Conservation (phyloP, 2,888 invertebrate genomes). For the Osedax frankpressi region DNA sequence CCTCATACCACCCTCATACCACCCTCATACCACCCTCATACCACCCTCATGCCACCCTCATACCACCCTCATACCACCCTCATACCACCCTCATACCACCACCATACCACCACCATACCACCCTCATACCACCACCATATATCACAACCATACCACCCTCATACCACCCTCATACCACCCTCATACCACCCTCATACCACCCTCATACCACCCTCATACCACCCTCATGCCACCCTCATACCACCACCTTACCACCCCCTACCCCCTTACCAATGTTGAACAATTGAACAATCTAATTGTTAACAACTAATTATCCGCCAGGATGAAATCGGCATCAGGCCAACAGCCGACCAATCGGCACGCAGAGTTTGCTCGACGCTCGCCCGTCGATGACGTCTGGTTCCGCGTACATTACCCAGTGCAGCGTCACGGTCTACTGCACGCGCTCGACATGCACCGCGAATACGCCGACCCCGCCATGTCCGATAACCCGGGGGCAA, state of each 20-base stretch:
- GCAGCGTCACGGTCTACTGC: background rate
- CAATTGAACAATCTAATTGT: too few species aligned
- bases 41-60: too few species aligned
- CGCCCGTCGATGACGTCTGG: background rate
- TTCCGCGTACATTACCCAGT: background rate
- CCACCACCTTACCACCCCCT: background rate
- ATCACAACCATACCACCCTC: background rate
- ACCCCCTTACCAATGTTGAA: too few species aligned
- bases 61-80: too few species aligned
- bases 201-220: background rate
- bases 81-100: too few species aligned
- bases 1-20: too few species aligned
- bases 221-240: background rate
- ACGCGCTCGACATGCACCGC: background rate
- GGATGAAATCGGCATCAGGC: background rate
- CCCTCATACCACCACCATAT: too few species aligned
- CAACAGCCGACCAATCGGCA: background rate
- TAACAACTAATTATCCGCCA: too few species aligned
- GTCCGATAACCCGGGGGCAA: background rate
- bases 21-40: too few species aligned
- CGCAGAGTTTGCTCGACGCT: background rate
- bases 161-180: background rate
- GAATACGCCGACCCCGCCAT: background rate
- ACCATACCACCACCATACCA: too few species aligned
- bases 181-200: background rate